Conservation (phyloP, 2,797 vertebrate species). For the Coreius guichenoti region DNA sequence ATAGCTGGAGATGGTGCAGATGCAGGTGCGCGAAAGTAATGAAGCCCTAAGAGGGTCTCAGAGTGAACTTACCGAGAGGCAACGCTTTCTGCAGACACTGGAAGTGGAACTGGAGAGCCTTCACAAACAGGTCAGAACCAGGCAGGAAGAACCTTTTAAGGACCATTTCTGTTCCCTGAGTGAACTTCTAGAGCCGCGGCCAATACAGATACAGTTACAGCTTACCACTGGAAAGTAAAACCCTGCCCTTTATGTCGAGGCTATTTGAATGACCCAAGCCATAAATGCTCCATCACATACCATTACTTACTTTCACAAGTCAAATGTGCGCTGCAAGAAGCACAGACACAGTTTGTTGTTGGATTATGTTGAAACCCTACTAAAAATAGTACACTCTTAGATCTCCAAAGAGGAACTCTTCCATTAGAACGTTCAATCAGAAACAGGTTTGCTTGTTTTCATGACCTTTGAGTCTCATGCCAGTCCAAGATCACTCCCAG, state of each 20-base stretch:
- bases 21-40: slow-evolving; percentile 79
- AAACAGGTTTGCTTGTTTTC: slow-evolving; percentile 20
- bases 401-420: slow-evolving; percentile 14
- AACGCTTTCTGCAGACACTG: slow-evolving; percentile 82
- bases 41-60: slow-evolving; percentile 79
- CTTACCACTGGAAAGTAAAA: slow-evolving; percentile 52
- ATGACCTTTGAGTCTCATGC: slow-evolving; percentile 6
- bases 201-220: slow-evolving; percentile 54
- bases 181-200: slow-evolving; percentile 47
- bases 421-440: not conserved
- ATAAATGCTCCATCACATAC: slow-evolving; percentile 31
- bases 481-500: slow-evolving; percentile 15
- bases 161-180: slow-evolving; percentile 39
- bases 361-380: slow-evolving; percentile 7
- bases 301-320: slow-evolving; percentile 43
- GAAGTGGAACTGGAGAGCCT: slow-evolving; percentile 84
- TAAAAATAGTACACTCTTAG: not conserved
- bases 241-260: slow-evolving; percentile 55
- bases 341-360: slow-evolving; percentile 19
- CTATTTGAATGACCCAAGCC: slow-evolving; percentile 42
- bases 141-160: slow-evolving; percentile 41
- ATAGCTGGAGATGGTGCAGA: slow-evolving; percentile 80
- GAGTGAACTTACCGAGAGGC: slow-evolving; percentile 78
- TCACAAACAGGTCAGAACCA: slow-evolving; percentile 80
- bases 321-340: slow-evolving; percentile 28